These are phyloP conservation scores for Dolichopus griseipennis DNA, from an alignment of 2,888 invertebrate species.

Conservation along the genomic window DNA sequence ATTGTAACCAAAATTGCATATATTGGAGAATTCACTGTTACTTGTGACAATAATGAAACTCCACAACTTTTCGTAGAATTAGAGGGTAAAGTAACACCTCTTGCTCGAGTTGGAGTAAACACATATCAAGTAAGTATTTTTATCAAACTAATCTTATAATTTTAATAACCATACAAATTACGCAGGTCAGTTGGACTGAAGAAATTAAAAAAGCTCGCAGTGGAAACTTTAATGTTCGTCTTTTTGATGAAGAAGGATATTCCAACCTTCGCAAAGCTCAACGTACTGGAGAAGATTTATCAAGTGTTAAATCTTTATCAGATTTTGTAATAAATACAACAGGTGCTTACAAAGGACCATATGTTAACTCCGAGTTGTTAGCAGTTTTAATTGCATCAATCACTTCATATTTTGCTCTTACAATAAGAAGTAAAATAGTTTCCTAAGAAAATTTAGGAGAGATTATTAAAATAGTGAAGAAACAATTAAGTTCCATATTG, in stretches of 20 bases:
- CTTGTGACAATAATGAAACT: slow-evolving; percentile 62
- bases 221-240: slow-evolving; percentile 68
- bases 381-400: slow-evolving; percentile 69
- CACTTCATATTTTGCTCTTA: slow-evolving; percentile 79
- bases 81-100: slow-evolving; percentile 74
- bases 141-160: not conserved
- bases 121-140: slow-evolving; percentile 68
- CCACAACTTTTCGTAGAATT: slow-evolving; percentile 82
- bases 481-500: not conserved
- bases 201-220: slow-evolving; percentile 73
- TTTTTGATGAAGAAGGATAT: slow-evolving; percentile 90
- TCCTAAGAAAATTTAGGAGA: slow-evolving; percentile 44
- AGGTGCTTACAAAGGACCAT: slow-evolving; percentile 82
- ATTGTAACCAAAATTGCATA: slow-evolving; percentile 84
- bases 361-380: slow-evolving; percentile 85
- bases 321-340: slow-evolving; percentile 61
- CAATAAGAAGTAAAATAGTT: slow-evolving; percentile 70
- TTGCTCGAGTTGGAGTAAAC: slow-evolving; percentile 66
- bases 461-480: not conserved
- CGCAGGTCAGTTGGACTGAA: slow-evolving; percentile 87
- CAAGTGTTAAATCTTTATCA: slow-evolving; percentile 56
- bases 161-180: slow-evolving; percentile 17
- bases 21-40: slow-evolving; percentile 79
- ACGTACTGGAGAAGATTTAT: slow-evolving; percentile 58
- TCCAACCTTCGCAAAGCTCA: slow-evolving; percentile 74